A percentile compares a stretch with the other conserved stretches of the same genome.
Evolutionary conservation across 2,888 invertebrate species (phyloP).

Genomic region (Ceratothoa steindachneri): DNA sequence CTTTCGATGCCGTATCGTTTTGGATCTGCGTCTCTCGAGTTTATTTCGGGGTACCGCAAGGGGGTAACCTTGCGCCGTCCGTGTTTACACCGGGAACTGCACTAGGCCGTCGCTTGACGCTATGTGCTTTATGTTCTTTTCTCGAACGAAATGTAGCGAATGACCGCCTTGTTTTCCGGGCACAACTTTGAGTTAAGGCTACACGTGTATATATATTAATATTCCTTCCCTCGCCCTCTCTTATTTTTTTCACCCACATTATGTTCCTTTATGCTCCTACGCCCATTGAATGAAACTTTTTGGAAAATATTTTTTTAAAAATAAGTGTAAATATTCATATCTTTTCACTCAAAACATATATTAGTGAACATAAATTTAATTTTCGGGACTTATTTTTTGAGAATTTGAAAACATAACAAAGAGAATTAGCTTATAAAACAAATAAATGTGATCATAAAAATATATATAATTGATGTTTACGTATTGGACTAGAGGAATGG

Average conservation of each 20-base stretch:
- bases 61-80: too few species aligned
- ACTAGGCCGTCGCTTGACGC: too few species aligned
- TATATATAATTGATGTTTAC: neutral
- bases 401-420: neutral
- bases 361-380: neutral
- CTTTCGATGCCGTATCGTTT: neutral
- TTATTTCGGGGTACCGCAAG: too few species aligned
- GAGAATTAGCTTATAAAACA: neutral
- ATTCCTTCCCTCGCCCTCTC: neutral
- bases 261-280: neutral
- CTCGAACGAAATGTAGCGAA: too few species aligned
- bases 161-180: too few species aligned
- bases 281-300: neutral
- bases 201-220: neutral
- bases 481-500: neutral
- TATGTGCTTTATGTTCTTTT: too few species aligned
- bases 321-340: neutral
- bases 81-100: too few species aligned
- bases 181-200: too few species aligned
- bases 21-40: too few species aligned
- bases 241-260: neutral
- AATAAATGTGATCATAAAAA: neutral
- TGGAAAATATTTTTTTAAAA: neutral
- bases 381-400: neutral
- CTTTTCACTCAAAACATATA: neutral